A percentile compares a stretch with the other conserved stretches of the same genome.
Conservation (phyloP, 2,797 vertebrate genomes). For the Vireo griseus region DNA sequence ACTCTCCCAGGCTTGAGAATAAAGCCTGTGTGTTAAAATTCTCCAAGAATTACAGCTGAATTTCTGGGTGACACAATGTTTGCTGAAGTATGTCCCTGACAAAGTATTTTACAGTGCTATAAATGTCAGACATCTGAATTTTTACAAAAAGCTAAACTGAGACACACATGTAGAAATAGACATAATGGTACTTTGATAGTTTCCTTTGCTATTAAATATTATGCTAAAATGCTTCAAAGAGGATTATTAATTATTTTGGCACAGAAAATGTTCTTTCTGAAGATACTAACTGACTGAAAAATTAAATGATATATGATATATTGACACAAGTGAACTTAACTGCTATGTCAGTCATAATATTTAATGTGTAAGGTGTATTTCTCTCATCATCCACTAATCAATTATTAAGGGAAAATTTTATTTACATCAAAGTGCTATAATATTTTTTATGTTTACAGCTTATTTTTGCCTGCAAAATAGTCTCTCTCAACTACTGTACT, state of each 20-base stretch:
- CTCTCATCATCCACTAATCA: slow-evolving; percentile 23
- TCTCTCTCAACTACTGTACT: neutral
- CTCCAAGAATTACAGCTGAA: slow-evolving; percentile 27
- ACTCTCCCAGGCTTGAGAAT: slow-evolving; percentile 68
- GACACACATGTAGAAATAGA: neutral
- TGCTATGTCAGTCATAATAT: neutral
- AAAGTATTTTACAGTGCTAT: neutral
- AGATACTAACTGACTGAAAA: neutral
- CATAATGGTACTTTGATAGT: neutral
- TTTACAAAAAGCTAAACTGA: neutral
- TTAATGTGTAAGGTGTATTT: neutral
- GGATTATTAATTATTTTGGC: neutral
- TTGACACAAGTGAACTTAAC: neutral
- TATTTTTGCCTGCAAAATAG: slow-evolving; percentile 10
- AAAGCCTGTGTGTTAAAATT: slow-evolving; percentile 62
- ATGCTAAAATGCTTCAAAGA: neutral
- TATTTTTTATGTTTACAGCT: slow-evolving; percentile 16
- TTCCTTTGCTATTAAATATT: neutral
- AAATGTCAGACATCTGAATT: neutral
- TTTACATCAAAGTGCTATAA: slow-evolving; percentile 29
- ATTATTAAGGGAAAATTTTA: slow-evolving; percentile 42
- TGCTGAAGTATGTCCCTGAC: slow-evolving; percentile 10
- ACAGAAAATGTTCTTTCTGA: neutral
- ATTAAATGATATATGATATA: neutral
- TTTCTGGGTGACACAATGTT: slow-evolving; percentile 35